These are phyloP conservation scores for Oenanthe melanoleuca DNA, from an alignment of 2,113 vertebrate species.

Conservation along the genomic window DNA sequence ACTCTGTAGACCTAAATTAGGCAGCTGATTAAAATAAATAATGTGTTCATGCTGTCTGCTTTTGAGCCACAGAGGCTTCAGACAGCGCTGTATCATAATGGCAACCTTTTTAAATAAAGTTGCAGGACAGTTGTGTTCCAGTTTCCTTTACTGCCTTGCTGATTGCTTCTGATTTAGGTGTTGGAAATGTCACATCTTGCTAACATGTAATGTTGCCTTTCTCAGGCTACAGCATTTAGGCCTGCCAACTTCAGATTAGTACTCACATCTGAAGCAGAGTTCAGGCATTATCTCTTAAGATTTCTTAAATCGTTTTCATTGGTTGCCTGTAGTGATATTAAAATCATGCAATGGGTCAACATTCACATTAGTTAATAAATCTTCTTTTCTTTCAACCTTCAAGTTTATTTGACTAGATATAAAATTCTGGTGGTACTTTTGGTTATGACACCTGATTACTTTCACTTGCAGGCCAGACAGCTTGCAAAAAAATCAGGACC, in stretches of 20 bases:
- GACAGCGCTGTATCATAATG: neutral
- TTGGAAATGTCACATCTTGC: neutral
- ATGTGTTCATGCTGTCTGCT: neutral
- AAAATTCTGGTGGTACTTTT: neutral
- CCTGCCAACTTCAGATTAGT: neutral
- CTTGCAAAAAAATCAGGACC: conserved; percentile 94
- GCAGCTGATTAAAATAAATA: neutral
- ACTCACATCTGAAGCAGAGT: neutral
- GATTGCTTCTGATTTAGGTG: neutral
- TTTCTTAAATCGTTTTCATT: neutral
- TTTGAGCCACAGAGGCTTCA: neutral
- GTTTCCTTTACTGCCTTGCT: neutral
- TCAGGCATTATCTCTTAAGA: neutral
- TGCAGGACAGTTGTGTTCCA: neutral
- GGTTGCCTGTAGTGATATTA: neutral
- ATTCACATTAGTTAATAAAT: neutral
- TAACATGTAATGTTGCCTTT: neutral
- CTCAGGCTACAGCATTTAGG: neutral
- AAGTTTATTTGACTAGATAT: neutral
- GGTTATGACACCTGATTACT: neutral
- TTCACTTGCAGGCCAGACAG: conserved; percentile 85
- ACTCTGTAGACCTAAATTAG: neutral
- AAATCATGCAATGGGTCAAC: neutral
- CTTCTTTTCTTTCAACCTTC: neutral
- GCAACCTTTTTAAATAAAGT: neutral